Evolutionary conservation across 2,888 invertebrate genomes (phyloP).

Genomic region (Ommatoiulus sabulosus): DNA sequence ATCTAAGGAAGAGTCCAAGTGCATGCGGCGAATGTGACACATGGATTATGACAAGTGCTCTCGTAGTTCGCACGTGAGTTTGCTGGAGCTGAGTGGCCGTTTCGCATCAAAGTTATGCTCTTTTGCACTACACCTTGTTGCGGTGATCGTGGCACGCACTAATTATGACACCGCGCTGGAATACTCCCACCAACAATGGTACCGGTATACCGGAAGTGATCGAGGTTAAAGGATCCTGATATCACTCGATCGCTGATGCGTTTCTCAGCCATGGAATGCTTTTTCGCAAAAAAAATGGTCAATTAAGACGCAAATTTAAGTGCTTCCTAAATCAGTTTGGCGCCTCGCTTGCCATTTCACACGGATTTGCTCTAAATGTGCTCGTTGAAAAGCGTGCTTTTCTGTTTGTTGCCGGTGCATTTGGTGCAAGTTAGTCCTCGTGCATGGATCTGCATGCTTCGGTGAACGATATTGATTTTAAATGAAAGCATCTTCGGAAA

Average conservation of each 20-base stretch:
- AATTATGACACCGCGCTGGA: not conserved
- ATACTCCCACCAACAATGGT: not conserved
- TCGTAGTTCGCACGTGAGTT: not conserved
- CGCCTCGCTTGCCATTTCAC: not conserved
- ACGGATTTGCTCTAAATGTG: not conserved
- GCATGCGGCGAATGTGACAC: conserved; percentile 10
- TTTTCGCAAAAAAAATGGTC: not conserved
- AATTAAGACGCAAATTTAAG: conserved; percentile 12
- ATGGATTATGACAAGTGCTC: conserved; percentile 41
- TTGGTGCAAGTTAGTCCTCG: not conserved
- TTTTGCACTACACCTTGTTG: not conserved
- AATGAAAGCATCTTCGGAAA: conserved; percentile 41
- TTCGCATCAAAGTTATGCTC: not conserved
- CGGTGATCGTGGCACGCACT: not conserved
- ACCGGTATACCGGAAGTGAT: not conserved
- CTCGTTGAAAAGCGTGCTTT: not conserved
- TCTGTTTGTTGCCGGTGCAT: not conserved
- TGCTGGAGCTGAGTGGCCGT: not conserved
- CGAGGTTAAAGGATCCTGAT: not conserved
- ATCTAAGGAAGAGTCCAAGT: conserved; percentile 17
- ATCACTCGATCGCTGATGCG: not conserved
- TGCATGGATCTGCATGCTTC: not conserved
- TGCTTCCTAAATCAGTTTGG: not conserved
- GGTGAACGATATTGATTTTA: conserved; percentile 26
- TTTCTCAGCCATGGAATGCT: not conserved